A percentile compares a stretch with the other conserved stretches of the same genome.
Conservation (phyloP, 2,113 vertebrate genomes). For the Anarhynchus alexandrinus region DNA sequence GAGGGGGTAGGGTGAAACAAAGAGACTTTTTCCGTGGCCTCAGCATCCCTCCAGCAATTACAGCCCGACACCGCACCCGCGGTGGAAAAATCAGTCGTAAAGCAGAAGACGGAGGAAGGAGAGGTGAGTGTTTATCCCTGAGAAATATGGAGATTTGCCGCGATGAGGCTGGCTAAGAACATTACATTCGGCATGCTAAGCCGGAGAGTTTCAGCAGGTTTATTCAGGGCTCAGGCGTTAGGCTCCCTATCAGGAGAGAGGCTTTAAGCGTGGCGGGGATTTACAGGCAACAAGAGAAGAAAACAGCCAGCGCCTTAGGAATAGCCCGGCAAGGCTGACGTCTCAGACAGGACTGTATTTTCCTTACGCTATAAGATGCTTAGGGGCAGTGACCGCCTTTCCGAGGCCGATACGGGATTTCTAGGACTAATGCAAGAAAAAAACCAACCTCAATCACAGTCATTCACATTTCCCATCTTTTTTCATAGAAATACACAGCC, state of each 20-base stretch:
- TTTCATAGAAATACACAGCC: not conserved
- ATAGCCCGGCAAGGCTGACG: not conserved
- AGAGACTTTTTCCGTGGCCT: not conserved
- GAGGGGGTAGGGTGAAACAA: fast-evolving
- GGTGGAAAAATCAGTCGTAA: not conserved
- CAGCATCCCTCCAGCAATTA: not conserved
- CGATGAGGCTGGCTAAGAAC: constrained; percentile 37
- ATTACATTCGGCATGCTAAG: not conserved
- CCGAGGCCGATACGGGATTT: not conserved
- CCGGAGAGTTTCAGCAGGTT: not conserved
- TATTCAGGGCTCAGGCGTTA: constrained; percentile 3
- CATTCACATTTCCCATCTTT: not conserved
- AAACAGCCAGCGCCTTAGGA: not conserved
- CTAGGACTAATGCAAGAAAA: not conserved
- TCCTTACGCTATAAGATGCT: not conserved
- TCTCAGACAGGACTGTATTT: not conserved
- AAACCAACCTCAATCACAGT: fast-evolving
- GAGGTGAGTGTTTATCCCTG: constrained; percentile 41
- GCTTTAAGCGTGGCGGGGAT: not conserved
- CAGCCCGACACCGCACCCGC: not conserved
- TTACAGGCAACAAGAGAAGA: not conserved
- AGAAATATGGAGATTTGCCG: constrained; percentile 23
- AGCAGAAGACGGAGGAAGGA: not conserved
- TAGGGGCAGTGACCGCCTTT: not conserved
- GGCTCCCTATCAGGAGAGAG: constrained; percentile 18